Evolutionary conservation across 1,140 invertebrate species (phyloP), one percentile per base, ranked within the genome.

Genomic region (Pseudomyrmex sp.): DNA sequence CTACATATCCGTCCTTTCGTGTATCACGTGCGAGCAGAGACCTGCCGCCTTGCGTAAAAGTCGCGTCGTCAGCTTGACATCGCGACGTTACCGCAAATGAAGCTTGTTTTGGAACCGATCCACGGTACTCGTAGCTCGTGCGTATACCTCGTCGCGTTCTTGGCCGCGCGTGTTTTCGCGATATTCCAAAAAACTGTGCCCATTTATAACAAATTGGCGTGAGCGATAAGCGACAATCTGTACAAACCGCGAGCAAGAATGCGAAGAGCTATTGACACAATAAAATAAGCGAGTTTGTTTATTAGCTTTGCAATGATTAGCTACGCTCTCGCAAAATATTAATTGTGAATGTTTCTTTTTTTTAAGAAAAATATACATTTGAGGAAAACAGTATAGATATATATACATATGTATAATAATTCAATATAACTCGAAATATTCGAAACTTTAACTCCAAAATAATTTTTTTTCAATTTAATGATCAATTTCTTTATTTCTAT

Each of bases 81-180:
- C 66, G 44, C 70, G 68, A 23, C 58, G 59, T 15, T 48, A 48
- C 20, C 26, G 83, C 83, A 87, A 89, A 90, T 83, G 87, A 85
- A 86, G 84, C 85, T 89, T 90, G 73, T 85, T 89, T 89, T 90
- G 84, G 85, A 90, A 85, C 89, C 50, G 80, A 84, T 90, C 87
- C 87, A 90, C 59, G 61, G 85, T 85, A 61, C 50, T 74, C 61
- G 54, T 5, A 35, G 35, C 35, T 35, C n/a, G 20, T 5, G 46
- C 46, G 48, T 54, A 63, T 46, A 69, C 61, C 13, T 44, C 65
- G 35, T 82, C 50, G 66, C 23, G 48, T 54, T 84, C 74, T 84
- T 84, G 76, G 66, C 83, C 65, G 20, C 26, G 74, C 7, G 15
- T 9, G 46, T 35, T 35, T 35, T 35, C 5, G 35, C 35, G 35